Conservation (phyloP, 2,888 invertebrate species). For the Eupithecia subfuscata region DNA sequence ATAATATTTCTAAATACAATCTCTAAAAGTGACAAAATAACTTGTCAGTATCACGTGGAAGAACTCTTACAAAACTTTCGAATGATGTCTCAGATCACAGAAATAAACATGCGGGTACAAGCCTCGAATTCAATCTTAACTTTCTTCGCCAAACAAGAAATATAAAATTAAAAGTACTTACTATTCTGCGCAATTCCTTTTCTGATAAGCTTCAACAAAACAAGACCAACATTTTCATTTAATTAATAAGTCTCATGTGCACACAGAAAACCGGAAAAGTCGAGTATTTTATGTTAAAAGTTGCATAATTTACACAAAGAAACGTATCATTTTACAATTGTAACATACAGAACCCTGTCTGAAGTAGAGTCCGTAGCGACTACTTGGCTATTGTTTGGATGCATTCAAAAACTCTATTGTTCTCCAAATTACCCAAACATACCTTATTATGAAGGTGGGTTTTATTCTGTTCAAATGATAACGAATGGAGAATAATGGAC, state of each 20-base stretch:
- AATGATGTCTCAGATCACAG: background rate
- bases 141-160: background rate
- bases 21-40: background rate
- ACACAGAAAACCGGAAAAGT: conserved; percentile 1
- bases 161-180: background rate
- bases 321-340: conserved; percentile 2
- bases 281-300: background rate
- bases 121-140: background rate
- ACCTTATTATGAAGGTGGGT: conserved; percentile 10
- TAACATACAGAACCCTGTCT: conserved; percentile 23
- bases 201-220: background rate
- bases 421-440: conserved; percentile 21
- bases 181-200: background rate
- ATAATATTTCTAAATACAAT: too few relatives aligned
- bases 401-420: conserved; percentile 33
- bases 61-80: background rate
- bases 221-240: background rate
- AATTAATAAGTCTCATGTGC: background rate
- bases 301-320: conserved; percentile 11
- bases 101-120: background rate
- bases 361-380: conserved; percentile 10
- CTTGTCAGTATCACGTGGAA: background rate
- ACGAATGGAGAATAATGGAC: background rate
- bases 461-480: conserved; percentile 3
- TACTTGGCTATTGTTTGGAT: conserved; percentile 30